Evolutionary conservation across 2,888 invertebrate genomes (phyloP), one percentile per base, ranked within the genome.

Genomic region (Epistrophella euchroma): DNA sequence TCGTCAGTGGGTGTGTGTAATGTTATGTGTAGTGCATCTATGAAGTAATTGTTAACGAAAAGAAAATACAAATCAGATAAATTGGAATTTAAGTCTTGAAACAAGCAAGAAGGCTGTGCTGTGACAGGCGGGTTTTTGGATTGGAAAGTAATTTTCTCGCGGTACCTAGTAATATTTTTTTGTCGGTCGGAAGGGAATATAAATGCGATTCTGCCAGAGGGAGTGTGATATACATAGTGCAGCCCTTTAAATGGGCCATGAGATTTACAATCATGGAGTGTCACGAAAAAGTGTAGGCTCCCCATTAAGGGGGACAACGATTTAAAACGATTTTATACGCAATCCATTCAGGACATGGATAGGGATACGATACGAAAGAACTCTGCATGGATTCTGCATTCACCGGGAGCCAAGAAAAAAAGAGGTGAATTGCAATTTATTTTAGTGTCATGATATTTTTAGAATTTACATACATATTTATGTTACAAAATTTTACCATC

Each of bases 391-490:
- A 81, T 71, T 71, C 43, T 68, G 72, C 47, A 47, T 70, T 10
- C 37, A 11, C 28, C 40, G 60, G 68, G 50, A 75, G 66, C 47
- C 35, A 66, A 62, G 22, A 55, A 66, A 71, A 66, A 50, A 19
- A 66, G 76, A 85, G 81, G 85, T 85, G 85, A 85, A 73, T 85
- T 80, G 71, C 76, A 64, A 47, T 76, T 50, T 58, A 47, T 58
- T 70, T 60, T 64, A 9, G 28, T 64, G 60, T 75, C 75, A 43
- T 22, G 47, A 28, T 60, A 85, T 85, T 73, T 81, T 81, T 80
- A 73, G 80, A 15, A 43, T 43, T 45, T 25, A 17, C 52, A 68
- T 66, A n/a, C n/a, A n/a, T n/a, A n/a, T 66, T 43, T 40, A 15
- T 17, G 17, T 35, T 43, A 68, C 47, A 43, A n/a, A n/a, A 13